Evolutionary conservation across 2,113 vertebrate species (phyloP), one percentile per base, ranked within the genome.

Genomic region (Proterorhinus semilunaris): DNA sequence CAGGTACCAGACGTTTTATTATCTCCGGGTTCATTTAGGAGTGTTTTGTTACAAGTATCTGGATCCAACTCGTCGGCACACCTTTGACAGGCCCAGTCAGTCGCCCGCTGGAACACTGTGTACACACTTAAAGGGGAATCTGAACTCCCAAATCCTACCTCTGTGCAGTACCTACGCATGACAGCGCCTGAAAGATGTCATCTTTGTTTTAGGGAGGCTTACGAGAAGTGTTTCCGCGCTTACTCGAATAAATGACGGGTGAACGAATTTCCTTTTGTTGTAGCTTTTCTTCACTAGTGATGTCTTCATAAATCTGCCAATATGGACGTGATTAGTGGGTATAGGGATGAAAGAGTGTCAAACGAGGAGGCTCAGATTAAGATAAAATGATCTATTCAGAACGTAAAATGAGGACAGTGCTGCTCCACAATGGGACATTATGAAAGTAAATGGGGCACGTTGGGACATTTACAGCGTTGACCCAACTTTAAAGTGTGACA

Each of bases 31-130:
- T 81, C 64, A 80, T 58, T 54, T 58, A 21, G 8, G 52, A 65
- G 47, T 47, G 36, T 47, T 63, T 81, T 53, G 80, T 79, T 70
- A n/a, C 4, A 15, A 76, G 46, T 82, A 86, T 80, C 82, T 80
- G 83, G 71, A 66, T 53, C 54, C 64, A 47, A 46, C n/a, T 48
- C 5, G 47, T 58, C 13, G 2, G 3, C 49, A 74, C 68, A 65
- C 10, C 66, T 67, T 13, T 66, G 62, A 71, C 44, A 63, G 44
- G 73, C 52, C 21, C 1, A 12, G 44, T 62, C 62, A 36, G 17
- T 1, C 2, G 43, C 54, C 0, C 44, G 58, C 54, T 46, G 53
- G n/a, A 79, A 68, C 51, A 72, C 15, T 57, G 51, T 27, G 68
- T 7, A 13, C 66, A 42, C 53, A 16, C 48, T 78, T 65, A 21